A percentile compares a stretch with the other conserved stretches of the same genome.
These are phyloP conservation scores for Lissonota sp. DNA, from an alignment of 2,888 invertebrate species.

Conservation along the genomic window DNA sequence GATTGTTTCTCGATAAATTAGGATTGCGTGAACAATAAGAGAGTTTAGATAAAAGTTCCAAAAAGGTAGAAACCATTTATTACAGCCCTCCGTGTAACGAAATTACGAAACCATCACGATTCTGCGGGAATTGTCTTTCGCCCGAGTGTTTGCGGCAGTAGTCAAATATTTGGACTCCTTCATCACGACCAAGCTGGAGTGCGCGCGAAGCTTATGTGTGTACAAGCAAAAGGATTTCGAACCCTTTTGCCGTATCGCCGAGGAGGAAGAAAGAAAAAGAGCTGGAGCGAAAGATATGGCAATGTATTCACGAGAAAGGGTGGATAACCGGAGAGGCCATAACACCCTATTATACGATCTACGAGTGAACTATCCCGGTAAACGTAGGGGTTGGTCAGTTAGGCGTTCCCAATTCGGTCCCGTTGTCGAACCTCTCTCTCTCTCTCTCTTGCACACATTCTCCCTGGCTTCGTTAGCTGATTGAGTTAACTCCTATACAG, in stretches of 20 bases:
- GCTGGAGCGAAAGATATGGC: background rate
- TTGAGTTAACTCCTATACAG: constrained; percentile 77
- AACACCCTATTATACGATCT: constrained; percentile 2
- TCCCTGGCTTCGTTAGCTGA: constrained; percentile 81
- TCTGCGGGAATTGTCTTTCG: too few species aligned
- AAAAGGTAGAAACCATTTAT: too few species aligned
- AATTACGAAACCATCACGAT: too few species aligned
- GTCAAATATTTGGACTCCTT: constrained; percentile 37
- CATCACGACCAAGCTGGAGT: background rate
- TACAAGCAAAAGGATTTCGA: constrained; percentile 20
- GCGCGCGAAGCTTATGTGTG: constrained; percentile 17
- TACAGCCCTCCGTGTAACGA: too few species aligned
- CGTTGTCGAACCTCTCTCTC: constrained; percentile 6
- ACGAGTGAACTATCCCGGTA: constrained; percentile 33
- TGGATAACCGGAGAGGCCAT: constrained; percentile 16
- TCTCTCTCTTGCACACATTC: constrained; percentile 2
- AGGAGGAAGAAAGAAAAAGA: background rate
- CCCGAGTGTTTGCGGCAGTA: constrained; percentile 76
- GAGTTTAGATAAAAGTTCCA: too few species aligned
- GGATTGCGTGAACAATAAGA: too few species aligned
- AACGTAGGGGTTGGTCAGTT: constrained; percentile 76
- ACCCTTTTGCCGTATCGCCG: constrained; percentile 16
- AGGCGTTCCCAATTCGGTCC: constrained; percentile 63
- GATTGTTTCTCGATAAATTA: too few species aligned
- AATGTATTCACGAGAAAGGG: constrained; percentile 15